Evolutionary conservation across 2,888 invertebrate genomes (phyloP), one percentile per base, ranked within the genome.

Genomic region (Eupeodes latifasciatus): DNA sequence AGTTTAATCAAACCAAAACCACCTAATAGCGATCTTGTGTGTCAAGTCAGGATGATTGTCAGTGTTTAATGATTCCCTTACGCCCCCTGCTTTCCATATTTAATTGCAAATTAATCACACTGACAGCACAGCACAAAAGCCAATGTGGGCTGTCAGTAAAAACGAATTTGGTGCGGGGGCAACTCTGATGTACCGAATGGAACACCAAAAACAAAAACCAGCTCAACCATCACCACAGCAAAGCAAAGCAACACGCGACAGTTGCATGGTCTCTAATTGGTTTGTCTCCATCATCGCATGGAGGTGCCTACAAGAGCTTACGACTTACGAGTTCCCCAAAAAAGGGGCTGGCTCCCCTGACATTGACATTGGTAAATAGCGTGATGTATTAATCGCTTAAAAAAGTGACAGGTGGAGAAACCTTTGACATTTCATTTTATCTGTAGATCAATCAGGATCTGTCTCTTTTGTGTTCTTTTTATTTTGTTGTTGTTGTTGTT

Each of bases 31-130:
- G 49, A 49, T 79, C 77, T 61, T 77, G 55, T 61, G 75, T 27
- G 27, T 85, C 71, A 59, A 62, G n/a, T 62, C 11, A 69, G 81
- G 51, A 40, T 75, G 40, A 62, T 40, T 69, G 69, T 36, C n/a
- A 53, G 53, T 53, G 34, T 7, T 27, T 49, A 40, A 40, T 40
- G 14, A 14, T 59, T 47, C 75, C 69, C 78, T 36, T 9, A 19
- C 81, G 53, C 57, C 67, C 67, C 55, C 82, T 76, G 79, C 79
- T 59, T 72, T 47, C 59, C 74, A 79, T 83, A 80, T 77, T 87
- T 87, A 83, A 87, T 83, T 83, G 80, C 72, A 80, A 80, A 87
- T 87, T 83, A 80, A 87, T 83, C 87, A 83, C 80, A 55, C 55
- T 87, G 76, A 74, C 83, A 83, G 79, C 80, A 27, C 27, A 62